Evolutionary conservation across 2,797 vertebrate genomes (phyloP).

Genomic region (Erethizon dorsatum): DNA sequence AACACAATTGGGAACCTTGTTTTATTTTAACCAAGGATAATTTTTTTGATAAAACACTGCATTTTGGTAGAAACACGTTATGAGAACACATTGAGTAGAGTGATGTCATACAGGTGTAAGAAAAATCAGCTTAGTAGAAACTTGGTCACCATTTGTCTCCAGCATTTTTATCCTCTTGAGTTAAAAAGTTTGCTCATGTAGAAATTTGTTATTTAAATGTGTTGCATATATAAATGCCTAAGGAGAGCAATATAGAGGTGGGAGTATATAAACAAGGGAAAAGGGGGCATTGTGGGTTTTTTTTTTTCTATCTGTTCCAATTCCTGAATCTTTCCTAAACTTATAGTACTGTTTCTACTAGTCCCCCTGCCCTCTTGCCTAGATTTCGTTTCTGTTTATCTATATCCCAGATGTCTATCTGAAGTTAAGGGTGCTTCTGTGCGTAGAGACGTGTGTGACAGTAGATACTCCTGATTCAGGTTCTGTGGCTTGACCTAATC

Average conservation of each 20-base stretch:
- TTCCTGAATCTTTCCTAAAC: neutral
- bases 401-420: neutral
- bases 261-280: neutral
- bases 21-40: neutral
- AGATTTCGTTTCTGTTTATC: conserved; percentile 38
- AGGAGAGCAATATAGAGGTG: neutral
- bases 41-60: conserved; percentile 22
- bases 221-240: conserved; percentile 25
- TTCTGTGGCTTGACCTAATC: conserved; percentile 7
- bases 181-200: conserved; percentile 8
- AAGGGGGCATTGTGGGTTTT: neutral
- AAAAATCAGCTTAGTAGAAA: neutral
- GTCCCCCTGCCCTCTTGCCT: neutral
- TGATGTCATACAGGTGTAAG: neutral
- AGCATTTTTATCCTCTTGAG: neutral
- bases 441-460: neutral
- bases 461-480: neutral
- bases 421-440: neutral
- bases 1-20: neutral
- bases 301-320: neutral
- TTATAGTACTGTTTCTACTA: neutral
- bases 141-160: neutral
- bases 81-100: neutral
- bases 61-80: conserved; percentile 31
- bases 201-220: conserved; percentile 44